phyloP scores from a whole-genome alignment of 1,140 invertebrate genomes.

The Zaprionus lachaisei region DNA sequence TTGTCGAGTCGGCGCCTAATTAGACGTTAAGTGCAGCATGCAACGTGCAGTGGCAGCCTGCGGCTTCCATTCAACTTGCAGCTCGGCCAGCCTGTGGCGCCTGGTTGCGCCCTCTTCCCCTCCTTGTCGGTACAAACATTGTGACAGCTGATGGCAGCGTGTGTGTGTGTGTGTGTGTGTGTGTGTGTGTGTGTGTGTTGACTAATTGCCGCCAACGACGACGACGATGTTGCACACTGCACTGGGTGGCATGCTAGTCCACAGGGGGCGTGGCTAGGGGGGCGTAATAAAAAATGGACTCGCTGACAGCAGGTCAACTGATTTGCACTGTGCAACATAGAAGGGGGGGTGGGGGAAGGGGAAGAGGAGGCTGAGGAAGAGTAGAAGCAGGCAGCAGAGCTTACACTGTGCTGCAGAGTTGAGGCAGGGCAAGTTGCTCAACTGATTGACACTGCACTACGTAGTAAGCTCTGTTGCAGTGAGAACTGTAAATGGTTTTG shows the following conservation, averaged over 20 bases:
- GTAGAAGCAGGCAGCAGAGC: no score
- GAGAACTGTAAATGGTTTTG: no score
- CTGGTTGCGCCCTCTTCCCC: neutral
- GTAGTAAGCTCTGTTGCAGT: no score
- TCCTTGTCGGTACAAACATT: conserved; percentile 64
- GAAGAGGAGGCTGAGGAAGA: no score
- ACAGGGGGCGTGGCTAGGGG: neutral
- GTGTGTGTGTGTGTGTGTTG: conserved; percentile 41
- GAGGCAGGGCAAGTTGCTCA: no score
- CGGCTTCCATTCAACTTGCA: conserved; percentile 55
- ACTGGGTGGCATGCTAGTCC: neutral
- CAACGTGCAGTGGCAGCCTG: neutral
- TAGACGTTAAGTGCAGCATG: conserved; percentile 69
- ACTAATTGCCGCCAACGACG: conserved; percentile 68
- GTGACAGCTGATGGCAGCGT: conserved; percentile 72
- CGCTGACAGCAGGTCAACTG: neutral
- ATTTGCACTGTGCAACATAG: conserved; percentile 31
- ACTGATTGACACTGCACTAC: no score
- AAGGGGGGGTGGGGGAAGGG: rapidly evolving
- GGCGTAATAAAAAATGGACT: neutral
- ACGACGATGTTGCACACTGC: conserved; percentile 9
- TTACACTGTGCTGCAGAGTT: neutral
- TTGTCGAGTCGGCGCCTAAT: conserved; percentile 74
- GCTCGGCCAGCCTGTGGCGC: conserved; percentile 6
- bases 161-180: neutral